These are phyloP conservation scores for Arrhopalites spinosus DNA, from an alignment of 2,888 invertebrate species.

Conservation along the genomic window DNA sequence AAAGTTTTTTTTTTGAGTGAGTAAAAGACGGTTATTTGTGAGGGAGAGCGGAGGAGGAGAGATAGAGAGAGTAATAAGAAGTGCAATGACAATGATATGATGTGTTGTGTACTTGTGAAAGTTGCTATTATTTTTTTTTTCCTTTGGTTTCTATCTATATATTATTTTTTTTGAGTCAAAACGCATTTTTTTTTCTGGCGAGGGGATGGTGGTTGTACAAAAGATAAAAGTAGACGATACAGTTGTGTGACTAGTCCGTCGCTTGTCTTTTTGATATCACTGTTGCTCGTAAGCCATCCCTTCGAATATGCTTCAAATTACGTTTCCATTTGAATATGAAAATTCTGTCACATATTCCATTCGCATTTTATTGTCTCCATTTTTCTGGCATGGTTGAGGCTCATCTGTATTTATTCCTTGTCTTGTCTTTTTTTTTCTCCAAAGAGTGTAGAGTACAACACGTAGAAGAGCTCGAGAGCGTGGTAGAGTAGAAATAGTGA, in stretches of 20 bases:
- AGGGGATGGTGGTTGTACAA: background rate
- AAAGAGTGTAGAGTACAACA: background rate
- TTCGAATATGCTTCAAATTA: slow-evolving; percentile 31
- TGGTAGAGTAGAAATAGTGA: background rate
- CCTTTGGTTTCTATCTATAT: background rate
- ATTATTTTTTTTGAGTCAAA: slow-evolving; percentile 8
- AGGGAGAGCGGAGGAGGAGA: background rate
- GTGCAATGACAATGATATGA: slow-evolving; percentile 17
- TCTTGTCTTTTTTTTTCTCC: background rate
- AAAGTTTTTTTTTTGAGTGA: background rate
- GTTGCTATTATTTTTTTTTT: slow-evolving; percentile 1
- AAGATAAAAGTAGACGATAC: too few relatives aligned
- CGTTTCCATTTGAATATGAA: slow-evolving; percentile 36
- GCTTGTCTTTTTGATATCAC: background rate
- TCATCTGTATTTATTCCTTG: too few relatives aligned
- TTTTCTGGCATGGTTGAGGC: slow-evolving; percentile 13
- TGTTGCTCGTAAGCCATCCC: slow-evolving; percentile 6
- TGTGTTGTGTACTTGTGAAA: background rate
- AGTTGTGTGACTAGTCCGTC: too few relatives aligned
- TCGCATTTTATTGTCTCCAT: slow-evolving; percentile 37
- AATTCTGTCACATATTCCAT: slow-evolving; percentile 30
- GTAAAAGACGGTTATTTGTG: background rate
- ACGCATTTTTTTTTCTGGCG: slow-evolving; percentile 5
- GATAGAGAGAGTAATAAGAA: slow-evolving; percentile 1
- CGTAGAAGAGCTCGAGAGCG: background rate